Evolutionary conservation across 2,113 vertebrate species (phyloP).

Genomic region (Nibea albiflora): DNA sequence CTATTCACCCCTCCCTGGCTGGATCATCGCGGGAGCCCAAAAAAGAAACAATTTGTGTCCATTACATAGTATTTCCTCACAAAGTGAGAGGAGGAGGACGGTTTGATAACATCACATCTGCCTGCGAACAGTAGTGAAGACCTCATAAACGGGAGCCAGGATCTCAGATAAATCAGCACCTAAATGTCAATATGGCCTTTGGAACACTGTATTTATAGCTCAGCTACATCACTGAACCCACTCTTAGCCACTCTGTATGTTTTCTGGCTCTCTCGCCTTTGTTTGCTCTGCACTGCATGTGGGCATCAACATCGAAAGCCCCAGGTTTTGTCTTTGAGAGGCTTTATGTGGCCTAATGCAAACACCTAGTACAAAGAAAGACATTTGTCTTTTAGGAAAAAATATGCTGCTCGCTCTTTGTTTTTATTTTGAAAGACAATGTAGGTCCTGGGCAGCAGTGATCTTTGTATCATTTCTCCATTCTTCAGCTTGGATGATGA

Average conservation of each 20-base stretch:
- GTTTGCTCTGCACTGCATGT: slow-evolving; percentile 2
- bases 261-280: slow-evolving; percentile 18
- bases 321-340: background rate
- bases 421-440: slow-evolving; percentile 18
- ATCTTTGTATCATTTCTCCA: slow-evolving; percentile 17
- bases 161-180: slow-evolving; percentile 70
- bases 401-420: too few species aligned
- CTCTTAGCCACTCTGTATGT: slow-evolving; percentile 45
- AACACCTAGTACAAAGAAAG: background rate
- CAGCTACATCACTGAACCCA: slow-evolving; percentile 35
- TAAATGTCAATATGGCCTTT: slow-evolving; percentile 79
- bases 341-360: background rate
- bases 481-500: slow-evolving; percentile 41
- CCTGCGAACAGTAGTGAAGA: slow-evolving; percentile 44
- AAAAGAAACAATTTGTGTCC: slow-evolving; percentile 28
- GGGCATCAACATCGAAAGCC: background rate
- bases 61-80: slow-evolving; percentile 31
- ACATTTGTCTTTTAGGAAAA: too few species aligned
- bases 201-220: slow-evolving; percentile 71
- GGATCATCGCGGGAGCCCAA: slow-evolving; percentile 8
- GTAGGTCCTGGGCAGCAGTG: slow-evolving; percentile 6
- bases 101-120: slow-evolving; percentile 52
- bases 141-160: slow-evolving; percentile 61
- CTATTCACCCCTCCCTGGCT: background rate
- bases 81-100: background rate